Conservation (phyloP, 2,888 invertebrate species). For the Neoaliturus tenellus region DNA sequence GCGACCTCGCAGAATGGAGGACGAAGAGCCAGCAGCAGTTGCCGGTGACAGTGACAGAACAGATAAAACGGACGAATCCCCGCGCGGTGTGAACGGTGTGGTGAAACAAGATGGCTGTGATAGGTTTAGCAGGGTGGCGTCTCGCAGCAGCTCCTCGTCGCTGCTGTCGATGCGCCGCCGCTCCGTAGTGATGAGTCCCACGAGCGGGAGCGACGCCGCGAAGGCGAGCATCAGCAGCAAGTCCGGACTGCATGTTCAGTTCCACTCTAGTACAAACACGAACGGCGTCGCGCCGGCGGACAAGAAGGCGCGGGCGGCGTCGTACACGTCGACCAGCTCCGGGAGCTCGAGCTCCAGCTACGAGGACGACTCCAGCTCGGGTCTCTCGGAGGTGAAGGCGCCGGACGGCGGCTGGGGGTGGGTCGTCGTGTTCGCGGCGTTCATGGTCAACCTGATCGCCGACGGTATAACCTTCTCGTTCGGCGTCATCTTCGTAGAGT, state of each 20-base stretch:
- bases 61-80: constrained; percentile 48
- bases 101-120: constrained; percentile 42
- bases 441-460: constrained; percentile 92
- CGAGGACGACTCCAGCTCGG: constrained; percentile 79
- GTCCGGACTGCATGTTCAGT: constrained; percentile 54
- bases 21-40: constrained; percentile 24
- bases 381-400: constrained; percentile 81
- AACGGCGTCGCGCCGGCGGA: constrained; percentile 58
- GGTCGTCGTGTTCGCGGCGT: constrained; percentile 93
- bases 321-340: constrained; percentile 43
- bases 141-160: constrained; percentile 1
- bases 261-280: constrained; percentile 55
- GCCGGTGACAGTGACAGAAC: constrained; percentile 5
- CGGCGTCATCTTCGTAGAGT: constrained; percentile 91
- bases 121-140: constrained; percentile 21
- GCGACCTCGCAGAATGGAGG: constrained; percentile 58
- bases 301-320: constrained; percentile 52
- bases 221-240: constrained; percentile 31
- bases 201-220: constrained; percentile 54
- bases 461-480: constrained; percentile 96
- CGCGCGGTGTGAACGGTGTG: constrained; percentile 46
- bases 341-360: constrained; percentile 69
- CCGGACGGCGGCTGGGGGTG: constrained; percentile 97
- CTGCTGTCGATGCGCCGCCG: constrained; percentile 55
- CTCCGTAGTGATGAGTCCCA: constrained; percentile 63